Percentiles rank a stretch among this genome's conserved stretches.
Evolutionary conservation across 2,113 vertebrate species (phyloP).

Genomic region (Mesitornis unicolor): DNA sequence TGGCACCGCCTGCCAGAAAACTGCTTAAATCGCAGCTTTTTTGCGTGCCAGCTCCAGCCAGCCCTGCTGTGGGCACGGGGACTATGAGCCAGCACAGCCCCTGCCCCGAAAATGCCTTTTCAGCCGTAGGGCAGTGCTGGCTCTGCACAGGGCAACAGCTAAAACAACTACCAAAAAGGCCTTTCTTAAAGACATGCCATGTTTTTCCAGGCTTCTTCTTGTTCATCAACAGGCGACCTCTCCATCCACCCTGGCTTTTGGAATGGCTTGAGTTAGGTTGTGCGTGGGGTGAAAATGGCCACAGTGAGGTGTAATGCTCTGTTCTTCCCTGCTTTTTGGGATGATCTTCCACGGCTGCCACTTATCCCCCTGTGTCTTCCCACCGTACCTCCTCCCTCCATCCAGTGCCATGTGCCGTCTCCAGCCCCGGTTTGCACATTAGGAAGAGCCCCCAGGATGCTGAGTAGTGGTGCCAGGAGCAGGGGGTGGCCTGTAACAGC

Average conservation of each 20-base stretch:
- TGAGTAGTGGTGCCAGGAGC: background rate
- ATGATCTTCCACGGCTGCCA: background rate
- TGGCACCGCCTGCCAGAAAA: slow-evolving; percentile 1
- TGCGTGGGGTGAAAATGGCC: background rate
- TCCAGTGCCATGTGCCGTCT: rapidly evolving
- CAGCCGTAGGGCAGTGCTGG: background rate
- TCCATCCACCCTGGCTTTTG: background rate
- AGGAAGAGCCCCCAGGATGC: background rate
- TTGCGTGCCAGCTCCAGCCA: background rate
- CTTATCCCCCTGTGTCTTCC: background rate
- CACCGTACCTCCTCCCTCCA: background rate
- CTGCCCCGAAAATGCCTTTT: background rate
- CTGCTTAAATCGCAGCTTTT: slow-evolving; percentile 10
- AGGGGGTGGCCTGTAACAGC: background rate
- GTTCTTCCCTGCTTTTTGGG: background rate
- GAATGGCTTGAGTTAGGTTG: background rate
- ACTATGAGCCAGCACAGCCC: background rate
- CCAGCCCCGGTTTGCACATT: background rate
- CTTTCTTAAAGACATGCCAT: background rate
- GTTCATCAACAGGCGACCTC: background rate
- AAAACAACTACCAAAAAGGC: no score
- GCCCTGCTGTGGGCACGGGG: background rate
- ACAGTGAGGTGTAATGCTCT: background rate
- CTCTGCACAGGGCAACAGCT: no score
- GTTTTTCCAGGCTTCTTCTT: background rate